phyloP scores from a whole-genome alignment of 2,888 invertebrate species.

The Dolichopus griseipennis region DNA sequence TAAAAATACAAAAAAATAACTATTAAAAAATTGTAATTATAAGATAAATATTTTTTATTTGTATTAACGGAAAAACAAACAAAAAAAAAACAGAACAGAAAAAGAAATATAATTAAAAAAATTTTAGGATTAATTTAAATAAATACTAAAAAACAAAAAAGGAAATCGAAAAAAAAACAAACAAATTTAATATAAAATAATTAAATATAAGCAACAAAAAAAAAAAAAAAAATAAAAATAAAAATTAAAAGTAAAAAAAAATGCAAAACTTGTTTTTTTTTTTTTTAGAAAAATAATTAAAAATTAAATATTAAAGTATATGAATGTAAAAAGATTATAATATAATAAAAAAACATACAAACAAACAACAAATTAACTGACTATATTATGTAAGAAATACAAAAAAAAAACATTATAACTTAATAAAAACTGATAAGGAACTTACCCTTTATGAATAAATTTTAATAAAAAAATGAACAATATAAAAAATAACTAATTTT shows the following conservation, averaged over 20 bases:
- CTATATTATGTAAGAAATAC: neutral
- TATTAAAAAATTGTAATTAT: constrained; percentile 5
- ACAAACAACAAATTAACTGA: neutral
- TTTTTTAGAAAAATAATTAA: neutral
- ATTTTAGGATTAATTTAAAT: neutral
- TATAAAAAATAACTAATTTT: too few relatives aligned
- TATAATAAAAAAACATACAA: neutral
- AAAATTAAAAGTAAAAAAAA: too few relatives aligned
- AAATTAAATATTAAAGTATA: neutral
- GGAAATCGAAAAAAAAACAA: neutral
- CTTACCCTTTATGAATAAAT: constrained; percentile 3
- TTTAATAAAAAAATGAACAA: neutral
- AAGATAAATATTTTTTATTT: constrained; percentile 4
- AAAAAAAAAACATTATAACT: neutral
- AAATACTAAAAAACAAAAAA: too few relatives aligned
- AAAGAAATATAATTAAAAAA: neutral
- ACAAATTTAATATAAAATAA: neutral
- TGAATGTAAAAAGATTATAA: constrained; percentile 1
- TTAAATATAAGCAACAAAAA: neutral
- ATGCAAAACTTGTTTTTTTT: neutral
- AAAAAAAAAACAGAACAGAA: too few relatives aligned
- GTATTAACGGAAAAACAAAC: neutral
- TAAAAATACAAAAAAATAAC: neutral
- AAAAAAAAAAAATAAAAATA: neutral
- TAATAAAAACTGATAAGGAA: neutral